These are phyloP conservation scores for Eptesicus fuscus DNA, from an alignment of 2,113 vertebrate genomes.

Conservation along the genomic window DNA sequence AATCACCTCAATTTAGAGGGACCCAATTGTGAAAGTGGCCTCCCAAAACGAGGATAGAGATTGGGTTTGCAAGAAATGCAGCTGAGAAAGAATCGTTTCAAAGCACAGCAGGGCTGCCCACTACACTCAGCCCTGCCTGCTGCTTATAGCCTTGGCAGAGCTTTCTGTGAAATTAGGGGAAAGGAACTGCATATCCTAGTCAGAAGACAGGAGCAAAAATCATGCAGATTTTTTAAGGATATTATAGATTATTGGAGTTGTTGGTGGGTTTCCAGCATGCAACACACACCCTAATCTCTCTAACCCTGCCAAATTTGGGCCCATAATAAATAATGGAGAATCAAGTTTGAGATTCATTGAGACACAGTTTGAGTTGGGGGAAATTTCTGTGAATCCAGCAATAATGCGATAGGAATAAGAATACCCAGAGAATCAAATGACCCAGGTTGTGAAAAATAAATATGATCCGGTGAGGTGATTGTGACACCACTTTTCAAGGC, in stretches of 20 bases:
- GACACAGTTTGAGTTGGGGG: neutral
- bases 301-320: neutral
- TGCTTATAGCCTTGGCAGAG: neutral
- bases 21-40: neutral
- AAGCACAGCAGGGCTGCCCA: neutral
- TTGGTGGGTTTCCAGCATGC: neutral
- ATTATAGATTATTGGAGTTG: neutral
- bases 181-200: neutral
- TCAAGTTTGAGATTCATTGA: neutral
- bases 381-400: neutral
- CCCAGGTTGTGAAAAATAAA: constrained; percentile 30
- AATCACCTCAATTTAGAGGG: neutral
- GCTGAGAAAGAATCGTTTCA: neutral
- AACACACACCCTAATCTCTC: neutral
- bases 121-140: neutral
- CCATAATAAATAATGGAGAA: neutral
- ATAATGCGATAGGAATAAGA: neutral
- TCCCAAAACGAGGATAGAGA: neutral
- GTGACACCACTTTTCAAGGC: constrained; percentile 31
- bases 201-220: neutral
- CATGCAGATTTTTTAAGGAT: neutral
- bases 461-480: neutral
- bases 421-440: neutral
- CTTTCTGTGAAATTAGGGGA: neutral
- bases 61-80: neutral